Conservation (phyloP, 53 echinoderm and acorn worm genomes). For the Luidia sarsii region DNA sequence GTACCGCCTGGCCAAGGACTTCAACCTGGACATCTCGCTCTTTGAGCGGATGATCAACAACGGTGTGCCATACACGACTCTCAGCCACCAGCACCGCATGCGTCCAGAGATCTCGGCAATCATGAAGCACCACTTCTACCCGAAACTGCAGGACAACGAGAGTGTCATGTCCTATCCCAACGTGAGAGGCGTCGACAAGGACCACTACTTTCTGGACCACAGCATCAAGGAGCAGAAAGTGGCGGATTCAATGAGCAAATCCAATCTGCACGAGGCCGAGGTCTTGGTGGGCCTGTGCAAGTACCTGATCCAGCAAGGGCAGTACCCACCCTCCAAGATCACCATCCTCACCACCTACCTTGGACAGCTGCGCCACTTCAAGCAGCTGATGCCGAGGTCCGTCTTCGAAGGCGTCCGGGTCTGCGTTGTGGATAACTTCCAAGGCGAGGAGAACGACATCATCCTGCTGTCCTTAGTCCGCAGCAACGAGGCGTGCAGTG, state of each 20-base stretch:
- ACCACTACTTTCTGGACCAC: constrained; percentile 80
- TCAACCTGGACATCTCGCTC: constrained; percentile 74
- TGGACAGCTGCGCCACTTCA: constrained; percentile 69
- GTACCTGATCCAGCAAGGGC: constrained; percentile 78
- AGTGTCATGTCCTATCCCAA: constrained; percentile 47
- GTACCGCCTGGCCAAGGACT: constrained; percentile 71
- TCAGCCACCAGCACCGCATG: constrained; percentile 79
- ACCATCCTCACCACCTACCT: constrained; percentile 88
- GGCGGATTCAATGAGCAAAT: constrained; percentile 74
- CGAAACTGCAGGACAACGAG: constrained; percentile 60
- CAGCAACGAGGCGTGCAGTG: constrained; percentile 69
- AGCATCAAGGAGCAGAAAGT: constrained; percentile 44
- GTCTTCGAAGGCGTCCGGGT: constrained; percentile 68
- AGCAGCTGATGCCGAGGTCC: constrained; percentile 41
- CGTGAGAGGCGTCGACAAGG: constrained; percentile 51
- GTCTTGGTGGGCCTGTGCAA: constrained; percentile 69
- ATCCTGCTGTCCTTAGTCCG: constrained; percentile 79
- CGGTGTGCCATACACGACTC: constrained; percentile 60
- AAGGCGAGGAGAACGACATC: constrained; percentile 91
- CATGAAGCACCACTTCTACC: constrained; percentile 78
- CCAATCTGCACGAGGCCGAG: constrained; percentile 80
- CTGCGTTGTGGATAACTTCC: constrained; percentile 76
- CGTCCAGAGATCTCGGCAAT: constrained; percentile 62
- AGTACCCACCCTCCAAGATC: constrained; percentile 60
- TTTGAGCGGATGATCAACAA: constrained; percentile 87